These are phyloP conservation scores for Mola mola DNA, from an alignment of 2,113 vertebrate genomes.

Conservation along the genomic window DNA sequence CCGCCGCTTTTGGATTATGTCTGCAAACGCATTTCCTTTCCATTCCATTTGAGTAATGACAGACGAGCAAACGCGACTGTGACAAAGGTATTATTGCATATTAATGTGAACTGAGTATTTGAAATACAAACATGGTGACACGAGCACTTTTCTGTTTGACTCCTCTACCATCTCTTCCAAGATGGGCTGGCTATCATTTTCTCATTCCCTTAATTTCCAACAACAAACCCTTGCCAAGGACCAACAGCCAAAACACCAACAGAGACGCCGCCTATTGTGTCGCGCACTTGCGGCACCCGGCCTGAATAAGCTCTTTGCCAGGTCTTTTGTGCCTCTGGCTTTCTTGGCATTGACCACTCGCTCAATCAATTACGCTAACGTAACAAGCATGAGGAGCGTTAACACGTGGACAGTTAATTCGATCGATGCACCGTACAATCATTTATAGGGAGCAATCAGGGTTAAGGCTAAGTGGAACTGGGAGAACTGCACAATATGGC, in stretches of 20 bases:
- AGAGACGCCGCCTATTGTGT: slow-evolving; percentile 54
- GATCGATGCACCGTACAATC: slow-evolving; percentile 40
- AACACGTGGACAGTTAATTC: slow-evolving; percentile 58
- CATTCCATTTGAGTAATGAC: slow-evolving; percentile 67
- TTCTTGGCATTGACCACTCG: slow-evolving; percentile 58
- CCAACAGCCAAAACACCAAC: slow-evolving; percentile 63
- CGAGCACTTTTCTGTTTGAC: not conserved
- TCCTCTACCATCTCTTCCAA: slow-evolving; percentile 11
- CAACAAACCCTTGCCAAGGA: slow-evolving; percentile 72
- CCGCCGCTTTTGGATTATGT: slow-evolving; percentile 68
- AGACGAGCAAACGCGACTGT: slow-evolving; percentile 34
- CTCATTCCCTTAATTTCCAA: slow-evolving; percentile 73
- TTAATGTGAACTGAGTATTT: slow-evolving; percentile 36
- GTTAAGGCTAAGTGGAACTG: slow-evolving; percentile 63
- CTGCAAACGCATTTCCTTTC: slow-evolving; percentile 63
- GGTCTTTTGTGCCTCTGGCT: slow-evolving; percentile 59
- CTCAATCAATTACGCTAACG: slow-evolving; percentile 78
- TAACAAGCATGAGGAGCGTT: slow-evolving; percentile 58
- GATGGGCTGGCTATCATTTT: slow-evolving; percentile 62
- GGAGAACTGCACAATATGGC: too few relatives aligned
- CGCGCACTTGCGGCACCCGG: slow-evolving; percentile 37
- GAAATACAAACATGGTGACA: slow-evolving; percentile 7
- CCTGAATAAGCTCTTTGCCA: slow-evolving; percentile 46
- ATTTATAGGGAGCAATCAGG: slow-evolving; percentile 51
- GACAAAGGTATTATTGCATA: slow-evolving; percentile 54